These are phyloP conservation scores for Cheilosia impressa DNA, from an alignment of 2,888 invertebrate genomes.

Conservation along the genomic window DNA sequence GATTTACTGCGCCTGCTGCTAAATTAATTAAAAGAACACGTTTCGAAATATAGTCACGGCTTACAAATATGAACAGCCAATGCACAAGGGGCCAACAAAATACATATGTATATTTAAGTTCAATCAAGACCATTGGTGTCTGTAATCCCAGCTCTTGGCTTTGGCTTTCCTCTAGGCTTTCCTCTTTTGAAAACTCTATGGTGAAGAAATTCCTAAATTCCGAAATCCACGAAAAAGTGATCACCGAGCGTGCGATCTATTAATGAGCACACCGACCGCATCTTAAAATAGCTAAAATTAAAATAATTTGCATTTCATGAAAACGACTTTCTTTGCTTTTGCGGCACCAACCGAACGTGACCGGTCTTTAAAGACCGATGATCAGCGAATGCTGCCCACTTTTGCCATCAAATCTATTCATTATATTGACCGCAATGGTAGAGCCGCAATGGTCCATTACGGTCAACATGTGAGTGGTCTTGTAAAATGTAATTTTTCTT, in stretches of 20 bases:
- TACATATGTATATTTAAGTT: no score
- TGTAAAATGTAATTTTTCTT: neutral
- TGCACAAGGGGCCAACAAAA: no score
- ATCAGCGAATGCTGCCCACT: constrained; percentile 6
- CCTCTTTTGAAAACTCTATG: neutral
- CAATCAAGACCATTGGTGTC: no score
- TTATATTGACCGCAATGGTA: constrained; percentile 21
- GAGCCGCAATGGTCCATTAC: constrained; percentile 12
- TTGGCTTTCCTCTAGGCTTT: neutral
- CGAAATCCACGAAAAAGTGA: constrained; percentile 22
- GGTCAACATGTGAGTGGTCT: neutral
- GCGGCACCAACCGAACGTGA: constrained; percentile 39
- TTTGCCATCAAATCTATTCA: constrained; percentile 33
- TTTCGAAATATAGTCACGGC: no score
- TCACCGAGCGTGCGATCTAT: constrained; percentile 19
- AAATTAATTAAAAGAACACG: no score
- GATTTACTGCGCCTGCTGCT: no score
- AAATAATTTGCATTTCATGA: constrained; percentile 37
- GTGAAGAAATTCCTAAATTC: constrained; percentile 10
- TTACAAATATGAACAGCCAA: no score
- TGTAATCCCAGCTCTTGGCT: neutral
- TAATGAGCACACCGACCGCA: constrained; percentile 36
- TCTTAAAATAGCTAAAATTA: neutral
- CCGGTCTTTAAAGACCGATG: constrained; percentile 11
- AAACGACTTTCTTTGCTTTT: constrained; percentile 39